Conservation (phyloP, 2,888 invertebrate genomes). For the Gibbula magus region DNA sequence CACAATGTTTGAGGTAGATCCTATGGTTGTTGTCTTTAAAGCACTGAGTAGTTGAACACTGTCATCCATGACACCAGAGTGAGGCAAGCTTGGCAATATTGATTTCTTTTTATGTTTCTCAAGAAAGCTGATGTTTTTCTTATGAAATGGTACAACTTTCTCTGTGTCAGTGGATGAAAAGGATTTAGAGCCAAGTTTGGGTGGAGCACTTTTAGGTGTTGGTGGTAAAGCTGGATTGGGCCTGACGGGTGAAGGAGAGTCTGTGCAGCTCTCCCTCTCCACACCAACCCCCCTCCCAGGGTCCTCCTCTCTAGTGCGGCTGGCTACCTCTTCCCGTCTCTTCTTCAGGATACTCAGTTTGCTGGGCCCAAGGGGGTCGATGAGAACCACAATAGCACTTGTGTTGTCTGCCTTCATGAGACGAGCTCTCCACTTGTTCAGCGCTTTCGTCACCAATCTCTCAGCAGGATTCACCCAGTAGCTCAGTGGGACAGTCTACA, state of each 20-base stretch:
- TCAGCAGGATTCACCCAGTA: constrained; percentile 89
- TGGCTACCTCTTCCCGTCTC: constrained; percentile 55
- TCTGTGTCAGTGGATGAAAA: neutral
- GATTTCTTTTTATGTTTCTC: neutral
- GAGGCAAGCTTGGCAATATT: neutral
- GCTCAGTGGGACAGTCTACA: constrained; percentile 65
- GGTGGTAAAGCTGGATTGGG: neutral
- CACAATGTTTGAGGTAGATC: neutral
- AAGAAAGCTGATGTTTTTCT: neutral
- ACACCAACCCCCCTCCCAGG: neutral
- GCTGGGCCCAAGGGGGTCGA: constrained; percentile 88
- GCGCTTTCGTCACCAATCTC: constrained; percentile 87
- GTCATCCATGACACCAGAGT: constrained; percentile 38
- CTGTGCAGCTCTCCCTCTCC: no score
- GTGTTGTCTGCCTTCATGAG: constrained; percentile 96
- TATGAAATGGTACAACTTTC: neutral
- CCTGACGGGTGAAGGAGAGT: neutral
- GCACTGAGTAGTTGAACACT: constrained; percentile 47
- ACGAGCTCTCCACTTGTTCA: constrained; percentile 88
- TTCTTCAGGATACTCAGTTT: constrained; percentile 64
- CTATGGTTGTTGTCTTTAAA: neutral
- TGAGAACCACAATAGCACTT: constrained; percentile 92
- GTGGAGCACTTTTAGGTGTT: constrained; percentile 14
- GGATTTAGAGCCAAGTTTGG: neutral
- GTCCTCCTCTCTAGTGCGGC: neutral